Conservation (phyloP, 2,888 invertebrate species). For the Eupithecia abbreviata region DNA sequence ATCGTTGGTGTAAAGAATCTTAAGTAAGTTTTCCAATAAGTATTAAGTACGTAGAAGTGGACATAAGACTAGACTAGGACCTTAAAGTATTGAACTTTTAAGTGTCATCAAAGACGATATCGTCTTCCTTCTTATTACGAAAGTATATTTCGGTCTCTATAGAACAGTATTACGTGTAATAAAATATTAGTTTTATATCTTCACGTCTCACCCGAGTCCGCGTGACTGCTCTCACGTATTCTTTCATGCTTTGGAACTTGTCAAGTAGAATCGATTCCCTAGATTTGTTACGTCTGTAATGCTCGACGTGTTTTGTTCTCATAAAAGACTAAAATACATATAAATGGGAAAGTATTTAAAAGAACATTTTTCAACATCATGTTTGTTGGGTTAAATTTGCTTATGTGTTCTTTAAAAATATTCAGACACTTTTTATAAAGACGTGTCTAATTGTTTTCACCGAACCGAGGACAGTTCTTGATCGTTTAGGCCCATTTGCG, state of each 20-base stretch:
- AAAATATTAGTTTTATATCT: not conserved
- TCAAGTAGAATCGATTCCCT: not conserved
- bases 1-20: not conserved
- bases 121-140: not conserved
- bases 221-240: not conserved
- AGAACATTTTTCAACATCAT: no score
- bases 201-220: not conserved
- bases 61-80: not conserved
- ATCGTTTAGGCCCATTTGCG: not conserved
- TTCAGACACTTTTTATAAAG: not conserved
- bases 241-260: not conserved
- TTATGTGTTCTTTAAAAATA: no score
- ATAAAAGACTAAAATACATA: not conserved
- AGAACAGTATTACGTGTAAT: not conserved
- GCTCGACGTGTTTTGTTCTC: not conserved
- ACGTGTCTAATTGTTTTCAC: not conserved
- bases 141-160: not conserved
- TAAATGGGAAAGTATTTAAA: no score
- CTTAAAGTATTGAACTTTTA: not conserved
- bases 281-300: not conserved
- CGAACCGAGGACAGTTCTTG: not conserved
- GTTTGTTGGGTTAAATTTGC: no score
- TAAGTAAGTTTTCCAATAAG: not conserved
- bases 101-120: not conserved
- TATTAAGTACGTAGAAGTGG: not conserved